These are phyloP conservation scores for Macrocentrus cingulum DNA, from an alignment of 1,140 invertebrate species.

Conservation along the genomic window DNA sequence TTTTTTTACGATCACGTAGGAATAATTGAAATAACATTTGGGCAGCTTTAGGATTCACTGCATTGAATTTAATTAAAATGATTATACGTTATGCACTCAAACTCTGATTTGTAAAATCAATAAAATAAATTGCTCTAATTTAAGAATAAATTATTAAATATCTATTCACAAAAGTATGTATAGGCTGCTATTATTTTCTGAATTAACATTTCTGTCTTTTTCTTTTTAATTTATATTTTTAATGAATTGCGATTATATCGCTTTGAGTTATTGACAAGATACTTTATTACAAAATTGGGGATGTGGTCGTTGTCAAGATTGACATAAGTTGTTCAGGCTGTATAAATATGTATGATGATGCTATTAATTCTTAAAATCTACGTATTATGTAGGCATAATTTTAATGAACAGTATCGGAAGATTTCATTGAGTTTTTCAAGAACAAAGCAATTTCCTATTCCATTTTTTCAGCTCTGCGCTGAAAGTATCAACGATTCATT, in stretches of 20 bases:
- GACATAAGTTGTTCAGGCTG: constrained; percentile 6
- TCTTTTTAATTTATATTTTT: background rate
- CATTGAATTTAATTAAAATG: background rate
- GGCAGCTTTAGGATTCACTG: no score
- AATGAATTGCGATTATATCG: no score
- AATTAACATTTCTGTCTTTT: background rate
- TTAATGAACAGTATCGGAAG: constrained; percentile 8
- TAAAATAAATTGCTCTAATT: constrained; percentile 48
- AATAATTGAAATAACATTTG: no score
- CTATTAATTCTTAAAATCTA: no score
- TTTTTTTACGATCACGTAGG: background rate
- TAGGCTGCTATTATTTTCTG: constrained; percentile 25
- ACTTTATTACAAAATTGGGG: no score
- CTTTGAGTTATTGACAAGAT: no score
- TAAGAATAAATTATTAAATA: constrained; percentile 59
- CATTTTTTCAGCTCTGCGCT: no score
- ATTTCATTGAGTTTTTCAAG: background rate
- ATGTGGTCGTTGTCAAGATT: no score
- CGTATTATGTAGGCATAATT: constrained; percentile 1
- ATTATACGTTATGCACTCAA: background rate
- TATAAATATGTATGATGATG: constrained; percentile 12
- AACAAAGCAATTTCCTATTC: no score
- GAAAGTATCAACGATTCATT: no score
- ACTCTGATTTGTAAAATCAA: constrained; percentile 38
- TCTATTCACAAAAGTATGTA: constrained; percentile 56